Evolutionary conservation across 92 coral and sea anemone species (phyloP), one percentile per base, ranked within the genome.

Genomic region (Zoanthus sociatus): DNA sequence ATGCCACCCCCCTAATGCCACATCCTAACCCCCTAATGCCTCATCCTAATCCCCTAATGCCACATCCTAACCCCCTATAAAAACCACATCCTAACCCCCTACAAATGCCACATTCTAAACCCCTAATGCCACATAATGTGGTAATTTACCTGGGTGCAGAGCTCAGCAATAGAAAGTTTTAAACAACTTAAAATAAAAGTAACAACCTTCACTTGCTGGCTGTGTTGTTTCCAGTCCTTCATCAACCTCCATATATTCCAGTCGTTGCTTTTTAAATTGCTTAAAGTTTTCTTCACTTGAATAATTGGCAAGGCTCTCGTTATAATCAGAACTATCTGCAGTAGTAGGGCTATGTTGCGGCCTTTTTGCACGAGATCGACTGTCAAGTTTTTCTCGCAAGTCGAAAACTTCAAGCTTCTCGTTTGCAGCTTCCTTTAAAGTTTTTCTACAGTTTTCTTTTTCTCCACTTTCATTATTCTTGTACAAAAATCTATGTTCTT

Each of bases 221-320:
- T 14, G 51, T n/a, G 56, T 48, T 4, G 56, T n/a, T 45, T 67
- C 48, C 66, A 70, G 14, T 13, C 46, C 75, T 44, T 46, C 73
- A 18, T 81, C 76, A 11, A 66, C 58, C 51, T 81, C 85, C 85
- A 81, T 81, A 42, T 12, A 13, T 31, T 81, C 85, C 45, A 81
- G 17, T 42, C 85, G 85, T 32, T 66, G 85, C 50, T 81, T 81
- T 71, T 81, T 81, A 4, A 51, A 11, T 66, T 68, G 61, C 13
- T 46, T 81, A 47, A 8, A 78, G 16, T 42, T 33, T 55, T 33
- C 50, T 17, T 33, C 73, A 45, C n/a, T 13, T 11, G 5, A 50
- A 15, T 11, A 9, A 18, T 76, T 33, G 16, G 9, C 12, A 45
- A 37, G 11, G 53, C 54, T 26, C 48, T 7, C 78, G 17, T 48